Evolutionary conservation across 2,888 invertebrate genomes (phyloP).

Genomic region (Stenodema calcarata): DNA sequence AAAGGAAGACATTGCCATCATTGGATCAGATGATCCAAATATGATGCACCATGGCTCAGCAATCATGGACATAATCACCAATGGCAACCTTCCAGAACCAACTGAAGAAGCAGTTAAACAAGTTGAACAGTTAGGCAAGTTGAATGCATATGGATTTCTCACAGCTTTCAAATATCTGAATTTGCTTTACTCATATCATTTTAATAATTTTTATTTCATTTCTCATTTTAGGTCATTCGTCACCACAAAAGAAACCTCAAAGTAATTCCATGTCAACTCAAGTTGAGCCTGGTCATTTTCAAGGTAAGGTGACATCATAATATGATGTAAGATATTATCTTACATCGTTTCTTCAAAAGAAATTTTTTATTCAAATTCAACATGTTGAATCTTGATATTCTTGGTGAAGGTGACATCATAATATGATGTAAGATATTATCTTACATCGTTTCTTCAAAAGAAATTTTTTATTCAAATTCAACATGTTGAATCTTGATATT

Average conservation of each 20-base stretch:
- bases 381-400: constrained; percentile 86
- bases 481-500: constrained; percentile 86
- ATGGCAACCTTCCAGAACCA: constrained; percentile 19
- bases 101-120: constrained; percentile 34
- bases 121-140: constrained; percentile 9
- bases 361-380: constrained; percentile 79
- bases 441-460: constrained; percentile 63
- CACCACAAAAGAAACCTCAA: constrained; percentile 75
- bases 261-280: constrained; percentile 83
- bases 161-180: neutral
- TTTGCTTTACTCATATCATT: neutral
- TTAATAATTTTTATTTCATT: neutral
- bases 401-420: constrained; percentile 70
- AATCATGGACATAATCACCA: constrained; percentile 35
- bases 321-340: constrained; percentile 46
- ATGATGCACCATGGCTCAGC: constrained; percentile 39
- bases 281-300: constrained; percentile 82
- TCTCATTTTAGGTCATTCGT: constrained; percentile 57
- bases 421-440: constrained; percentile 47
- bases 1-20: constrained; percentile 22
- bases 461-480: constrained; percentile 78
- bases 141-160: neutral
- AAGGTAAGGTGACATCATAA: too few relatives aligned
- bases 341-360: constrained; percentile 63
- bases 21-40: constrained; percentile 42